Percentiles rank a stretch among this genome's conserved stretches.
These are phyloP conservation scores for Chiloscyllium punctatum DNA, from an alignment of 2,797 vertebrate species.

Conservation along the genomic window DNA sequence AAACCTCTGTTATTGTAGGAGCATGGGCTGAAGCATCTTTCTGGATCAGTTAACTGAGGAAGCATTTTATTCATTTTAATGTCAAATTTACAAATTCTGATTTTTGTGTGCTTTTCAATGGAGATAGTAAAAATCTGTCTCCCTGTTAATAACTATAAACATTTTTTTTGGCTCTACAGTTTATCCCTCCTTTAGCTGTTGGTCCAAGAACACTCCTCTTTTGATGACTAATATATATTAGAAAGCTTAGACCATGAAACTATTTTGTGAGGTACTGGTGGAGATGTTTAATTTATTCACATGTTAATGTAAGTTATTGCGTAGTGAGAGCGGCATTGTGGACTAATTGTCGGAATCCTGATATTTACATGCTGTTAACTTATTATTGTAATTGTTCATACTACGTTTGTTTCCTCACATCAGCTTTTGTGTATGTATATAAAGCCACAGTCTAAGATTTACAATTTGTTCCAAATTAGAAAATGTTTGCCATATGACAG, in stretches of 20 bases:
- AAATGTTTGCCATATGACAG: background rate
- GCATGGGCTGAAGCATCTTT: background rate
- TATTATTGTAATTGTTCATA: background rate
- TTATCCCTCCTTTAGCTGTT: background rate
- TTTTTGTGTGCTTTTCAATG: background rate
- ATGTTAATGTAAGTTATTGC: background rate
- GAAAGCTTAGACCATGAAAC: background rate
- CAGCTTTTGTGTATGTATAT: background rate
- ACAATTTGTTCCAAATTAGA: background rate
- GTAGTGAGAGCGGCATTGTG: background rate
- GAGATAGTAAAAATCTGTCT: background rate
- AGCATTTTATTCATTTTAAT: no score
- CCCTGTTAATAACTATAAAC: background rate
- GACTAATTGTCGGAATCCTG: background rate
- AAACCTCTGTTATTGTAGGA: background rate
- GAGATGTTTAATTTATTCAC: background rate
- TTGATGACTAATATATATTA: background rate
- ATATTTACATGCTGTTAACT: background rate
- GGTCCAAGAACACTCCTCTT: background rate
- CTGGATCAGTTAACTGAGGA: background rate
- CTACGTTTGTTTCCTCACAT: background rate
- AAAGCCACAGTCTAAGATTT: background rate
- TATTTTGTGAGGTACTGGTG: background rate
- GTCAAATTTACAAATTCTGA: background rate
- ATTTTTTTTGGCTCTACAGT: background rate